phyloP scores from a whole-genome alignment of 2,113 vertebrate species.

The Apteryx mantelli region DNA sequence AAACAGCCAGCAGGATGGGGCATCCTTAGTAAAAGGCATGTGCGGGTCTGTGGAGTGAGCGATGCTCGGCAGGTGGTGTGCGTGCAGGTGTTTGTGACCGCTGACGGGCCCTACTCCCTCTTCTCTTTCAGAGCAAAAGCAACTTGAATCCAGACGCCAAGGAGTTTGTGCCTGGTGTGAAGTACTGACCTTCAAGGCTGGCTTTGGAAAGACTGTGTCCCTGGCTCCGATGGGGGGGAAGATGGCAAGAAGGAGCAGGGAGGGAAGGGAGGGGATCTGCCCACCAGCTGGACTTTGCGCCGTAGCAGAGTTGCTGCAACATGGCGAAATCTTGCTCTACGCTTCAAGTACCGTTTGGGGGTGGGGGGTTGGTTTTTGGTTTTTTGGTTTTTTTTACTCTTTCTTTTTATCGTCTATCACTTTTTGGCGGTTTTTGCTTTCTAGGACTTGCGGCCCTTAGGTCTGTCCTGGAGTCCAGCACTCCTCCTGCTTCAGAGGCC shows the following conservation, averaged over 20 bases:
- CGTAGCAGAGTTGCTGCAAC: constrained; percentile 36
- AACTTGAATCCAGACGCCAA: constrained; percentile 96
- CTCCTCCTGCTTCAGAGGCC: neutral
- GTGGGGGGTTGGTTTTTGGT: no score
- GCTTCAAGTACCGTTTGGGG: constrained; percentile 23
- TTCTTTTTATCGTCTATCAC: neutral
- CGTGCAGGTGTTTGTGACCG: fast-evolving
- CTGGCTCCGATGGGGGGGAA: constrained; percentile 41
- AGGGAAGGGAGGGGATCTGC: neutral
- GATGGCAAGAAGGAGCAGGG: neutral
- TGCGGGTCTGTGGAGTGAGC: neutral
- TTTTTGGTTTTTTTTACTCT: neutral
- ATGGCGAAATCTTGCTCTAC: constrained; percentile 29
- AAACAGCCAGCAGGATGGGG: neutral
- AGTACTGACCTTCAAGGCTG: constrained; percentile 86
- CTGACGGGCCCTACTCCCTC: neutral
- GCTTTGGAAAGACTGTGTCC: constrained; percentile 63
- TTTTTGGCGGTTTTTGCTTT: neutral
- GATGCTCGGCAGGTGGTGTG: neutral
- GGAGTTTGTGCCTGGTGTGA: constrained; percentile 97
- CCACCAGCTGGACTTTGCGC: constrained; percentile 16
- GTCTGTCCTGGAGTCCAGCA: neutral
- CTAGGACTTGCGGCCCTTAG: neutral
- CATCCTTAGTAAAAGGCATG: neutral
- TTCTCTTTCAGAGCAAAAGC: constrained; percentile 91